Evolutionary conservation across 2,797 vertebrate species (phyloP).

Genomic region (Halcyon smyrnensis): DNA sequence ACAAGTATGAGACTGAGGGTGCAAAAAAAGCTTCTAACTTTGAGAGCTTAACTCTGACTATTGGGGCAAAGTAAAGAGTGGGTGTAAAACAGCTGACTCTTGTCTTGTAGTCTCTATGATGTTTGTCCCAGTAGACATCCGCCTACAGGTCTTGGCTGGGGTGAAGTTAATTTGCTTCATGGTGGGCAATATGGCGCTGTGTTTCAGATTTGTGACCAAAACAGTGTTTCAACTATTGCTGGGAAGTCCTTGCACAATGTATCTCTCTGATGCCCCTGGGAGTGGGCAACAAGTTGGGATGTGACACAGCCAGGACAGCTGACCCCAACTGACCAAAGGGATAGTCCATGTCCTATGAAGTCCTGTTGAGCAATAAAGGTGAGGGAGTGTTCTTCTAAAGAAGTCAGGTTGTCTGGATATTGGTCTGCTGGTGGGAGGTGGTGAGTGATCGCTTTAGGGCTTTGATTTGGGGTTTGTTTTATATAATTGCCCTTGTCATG

Average conservation of each 20-base stretch:
- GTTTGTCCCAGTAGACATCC: background rate
- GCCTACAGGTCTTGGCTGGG: background rate
- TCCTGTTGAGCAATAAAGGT: background rate
- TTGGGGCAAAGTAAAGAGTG: fast-evolving
- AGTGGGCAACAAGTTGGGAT: background rate
- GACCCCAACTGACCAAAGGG: background rate
- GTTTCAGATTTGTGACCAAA: background rate
- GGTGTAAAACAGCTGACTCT: background rate
- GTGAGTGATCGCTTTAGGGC: fast-evolving
- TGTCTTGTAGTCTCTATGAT: no score
- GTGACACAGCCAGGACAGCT: background rate
- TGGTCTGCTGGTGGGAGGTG: background rate
- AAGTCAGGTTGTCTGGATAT: fast-evolving
- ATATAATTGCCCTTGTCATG: background rate
- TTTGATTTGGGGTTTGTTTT: background rate
- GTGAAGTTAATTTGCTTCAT: background rate
- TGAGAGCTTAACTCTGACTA: background rate
- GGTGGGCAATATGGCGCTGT: fast-evolving
- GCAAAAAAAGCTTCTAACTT: background rate
- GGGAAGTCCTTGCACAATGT: background rate
- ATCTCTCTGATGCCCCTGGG: fast-evolving
- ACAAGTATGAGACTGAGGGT: background rate
- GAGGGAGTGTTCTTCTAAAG: background rate
- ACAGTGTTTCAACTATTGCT: background rate
- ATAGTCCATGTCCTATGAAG: background rate